Conservation (phyloP, 2,797 vertebrate species). For the Gallirallus australis region DNA sequence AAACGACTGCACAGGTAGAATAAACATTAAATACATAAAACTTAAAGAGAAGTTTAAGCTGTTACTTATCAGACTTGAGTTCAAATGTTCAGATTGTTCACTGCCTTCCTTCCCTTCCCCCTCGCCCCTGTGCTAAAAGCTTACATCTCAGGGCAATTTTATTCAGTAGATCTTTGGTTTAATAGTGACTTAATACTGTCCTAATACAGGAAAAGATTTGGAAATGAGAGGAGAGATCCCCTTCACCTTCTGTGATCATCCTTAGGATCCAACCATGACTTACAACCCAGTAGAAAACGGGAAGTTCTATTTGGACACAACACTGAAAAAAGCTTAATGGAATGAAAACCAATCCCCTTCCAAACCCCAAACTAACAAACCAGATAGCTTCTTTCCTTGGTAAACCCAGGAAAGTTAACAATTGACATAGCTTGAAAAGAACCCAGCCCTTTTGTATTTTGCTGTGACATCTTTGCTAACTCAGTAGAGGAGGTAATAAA, state of each 20-base stretch:
- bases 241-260: background rate
- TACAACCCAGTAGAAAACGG: background rate
- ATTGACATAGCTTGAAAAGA: conserved; percentile 42
- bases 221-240: background rate
- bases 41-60: background rate
- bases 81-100: background rate
- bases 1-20: background rate
- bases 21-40: background rate
- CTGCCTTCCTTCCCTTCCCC: fast-evolving
- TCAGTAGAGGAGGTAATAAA: background rate
- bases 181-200: background rate
- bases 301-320: background rate
- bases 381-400: background rate
- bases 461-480: background rate
- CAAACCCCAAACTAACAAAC: background rate
- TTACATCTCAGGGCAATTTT: background rate
- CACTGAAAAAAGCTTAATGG: background rate
- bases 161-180: background rate
- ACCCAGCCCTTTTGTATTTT: background rate
- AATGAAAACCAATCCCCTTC: background rate
- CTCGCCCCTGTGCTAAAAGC: background rate
- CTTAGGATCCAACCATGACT: background rate
- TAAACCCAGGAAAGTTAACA: conserved; percentile 23
- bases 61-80: background rate
- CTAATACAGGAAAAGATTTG: background rate